A percentile compares a stretch with the other conserved stretches of the same genome.
Evolutionary conservation across 2,888 invertebrate species (phyloP).

Genomic region (Caenorhabditis imperialis): DNA sequence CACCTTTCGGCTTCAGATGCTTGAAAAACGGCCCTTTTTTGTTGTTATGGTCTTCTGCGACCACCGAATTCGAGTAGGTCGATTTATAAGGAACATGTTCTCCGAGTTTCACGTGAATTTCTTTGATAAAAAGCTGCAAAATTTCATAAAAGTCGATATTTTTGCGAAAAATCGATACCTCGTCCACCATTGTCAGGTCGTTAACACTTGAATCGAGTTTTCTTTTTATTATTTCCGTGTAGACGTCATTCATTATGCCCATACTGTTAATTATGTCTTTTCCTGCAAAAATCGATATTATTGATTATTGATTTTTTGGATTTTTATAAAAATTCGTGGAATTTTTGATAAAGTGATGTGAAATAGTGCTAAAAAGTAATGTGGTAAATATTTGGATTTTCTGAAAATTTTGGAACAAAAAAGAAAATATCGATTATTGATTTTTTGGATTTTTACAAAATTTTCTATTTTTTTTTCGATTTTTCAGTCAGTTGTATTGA

Average conservation of each 20-base stretch:
- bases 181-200: too few species aligned
- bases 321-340: too few species aligned
- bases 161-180: neutral
- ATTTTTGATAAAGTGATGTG: too few species aligned
- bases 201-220: too few species aligned
- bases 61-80: neutral
- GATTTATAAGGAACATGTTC: constrained; percentile 12
- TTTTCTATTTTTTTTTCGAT: neutral
- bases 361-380: too few species aligned
- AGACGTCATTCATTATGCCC: too few species aligned
- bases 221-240: too few species aligned
- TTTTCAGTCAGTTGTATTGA: neutral
- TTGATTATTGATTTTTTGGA: too few species aligned
- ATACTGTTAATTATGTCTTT: too few species aligned
- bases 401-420: neutral
- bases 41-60: constrained; percentile 8
- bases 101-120: constrained; percentile 18
- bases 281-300: too few species aligned
- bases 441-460: neutral
- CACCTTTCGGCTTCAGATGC: constrained; percentile 31
- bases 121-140: constrained; percentile 56
- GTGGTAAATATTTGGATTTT: neutral
- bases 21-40: constrained; percentile 41
- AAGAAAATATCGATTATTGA: neutral
- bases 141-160: neutral